Percentiles rank a stretch among this genome's conserved stretches.
phyloP scores from a whole-genome alignment of 2,888 invertebrate genomes.

The Drosophila anomelani region DNA sequence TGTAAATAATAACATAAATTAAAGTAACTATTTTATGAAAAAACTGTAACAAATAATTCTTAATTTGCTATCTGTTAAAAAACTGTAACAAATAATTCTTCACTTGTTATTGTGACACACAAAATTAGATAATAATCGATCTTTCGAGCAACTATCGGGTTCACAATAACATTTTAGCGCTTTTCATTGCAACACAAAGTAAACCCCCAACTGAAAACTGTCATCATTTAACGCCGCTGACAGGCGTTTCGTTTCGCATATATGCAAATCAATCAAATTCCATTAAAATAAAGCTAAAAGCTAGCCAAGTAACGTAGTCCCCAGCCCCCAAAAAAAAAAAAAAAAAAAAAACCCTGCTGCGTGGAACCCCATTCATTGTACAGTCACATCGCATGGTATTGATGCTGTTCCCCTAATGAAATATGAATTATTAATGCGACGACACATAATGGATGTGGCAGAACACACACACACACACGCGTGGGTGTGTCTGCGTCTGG shows the following conservation, averaged over 20 bases:
- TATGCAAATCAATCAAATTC: conserved; percentile 78
- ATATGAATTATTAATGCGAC: conserved; percentile 65
- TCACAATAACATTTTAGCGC: background rate
- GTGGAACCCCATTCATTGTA: conserved; percentile 2
- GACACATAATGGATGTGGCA: conserved; percentile 48
- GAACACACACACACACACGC: background rate
- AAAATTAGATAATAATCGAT: background rate
- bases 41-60: background rate
- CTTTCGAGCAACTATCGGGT: background rate
- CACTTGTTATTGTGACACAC: background rate
- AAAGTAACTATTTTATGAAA: background rate
- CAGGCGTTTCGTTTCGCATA: conserved; percentile 47
- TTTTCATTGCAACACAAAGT: conserved; percentile 9
- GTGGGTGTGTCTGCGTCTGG: conserved; percentile 39
- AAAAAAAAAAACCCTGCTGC: background rate
- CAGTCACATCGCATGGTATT: conserved; percentile 18
- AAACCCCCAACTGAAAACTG: conserved; percentile 31
- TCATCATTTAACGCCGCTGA: conserved; percentile 54
- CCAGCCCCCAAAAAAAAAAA: background rate
- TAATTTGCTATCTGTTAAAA: background rate
- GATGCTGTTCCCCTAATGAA: conserved; percentile 54
- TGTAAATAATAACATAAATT: background rate
- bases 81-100: background rate
- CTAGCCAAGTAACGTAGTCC: conserved; percentile 41
- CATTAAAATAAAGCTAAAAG: conserved; percentile 61